A percentile compares a stretch with the other conserved stretches of the same genome.
These are phyloP conservation scores for Disparrhopalites patrizii DNA, from an alignment of 2,888 invertebrate genomes.

Conservation along the genomic window DNA sequence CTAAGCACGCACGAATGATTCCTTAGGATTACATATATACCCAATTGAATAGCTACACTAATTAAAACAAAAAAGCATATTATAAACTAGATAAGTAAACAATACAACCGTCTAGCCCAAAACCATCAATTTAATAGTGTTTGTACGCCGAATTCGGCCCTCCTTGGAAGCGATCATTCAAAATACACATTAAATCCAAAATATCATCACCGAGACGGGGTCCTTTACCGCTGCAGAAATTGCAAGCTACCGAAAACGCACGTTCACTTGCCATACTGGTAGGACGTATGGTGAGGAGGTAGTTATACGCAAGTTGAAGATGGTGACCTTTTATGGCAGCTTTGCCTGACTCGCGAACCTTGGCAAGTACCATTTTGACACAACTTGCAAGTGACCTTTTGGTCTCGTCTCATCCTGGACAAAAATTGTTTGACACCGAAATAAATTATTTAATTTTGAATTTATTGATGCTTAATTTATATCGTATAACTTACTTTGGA, in stretches of 20 bases:
- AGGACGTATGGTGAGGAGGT: background rate
- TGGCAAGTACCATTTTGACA: background rate
- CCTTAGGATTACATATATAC: too few relatives aligned
- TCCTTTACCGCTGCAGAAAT: background rate
- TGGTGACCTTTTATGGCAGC: background rate
- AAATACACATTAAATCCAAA: background rate
- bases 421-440: too few relatives aligned
- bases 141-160: background rate
- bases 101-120: background rate
- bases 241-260: background rate
- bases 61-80: too few relatives aligned
- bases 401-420: too few relatives aligned
- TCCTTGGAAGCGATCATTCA: background rate
- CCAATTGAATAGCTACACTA: too few relatives aligned
- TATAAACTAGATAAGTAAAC: too few relatives aligned
- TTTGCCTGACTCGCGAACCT: background rate
- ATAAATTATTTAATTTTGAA: too few relatives aligned
- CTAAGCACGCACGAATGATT: too few relatives aligned
- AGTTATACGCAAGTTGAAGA: background rate
- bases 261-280: background rate
- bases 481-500: too few relatives aligned
- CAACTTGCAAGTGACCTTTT: too few relatives aligned
- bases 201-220: background rate
- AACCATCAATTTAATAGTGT: background rate
- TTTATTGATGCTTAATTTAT: too few relatives aligned